Base-by-base conservation (phyloP, 2,113 vertebrate species). In the Eptatretus burgeri region DNA sequence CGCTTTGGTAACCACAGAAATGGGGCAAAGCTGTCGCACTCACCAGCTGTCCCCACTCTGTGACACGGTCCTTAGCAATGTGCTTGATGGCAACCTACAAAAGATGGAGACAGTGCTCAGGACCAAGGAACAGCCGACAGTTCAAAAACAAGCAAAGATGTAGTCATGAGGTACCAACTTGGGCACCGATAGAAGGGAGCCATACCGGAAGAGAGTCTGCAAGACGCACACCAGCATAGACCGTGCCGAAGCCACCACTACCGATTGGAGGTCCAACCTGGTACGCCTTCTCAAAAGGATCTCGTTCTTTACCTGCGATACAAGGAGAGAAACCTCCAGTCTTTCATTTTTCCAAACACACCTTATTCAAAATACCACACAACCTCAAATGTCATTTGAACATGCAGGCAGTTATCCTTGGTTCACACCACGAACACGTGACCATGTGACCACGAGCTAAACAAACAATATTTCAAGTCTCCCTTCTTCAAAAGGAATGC, bases 61-160 rank as follows among this genome's bases (percentile, higher is more conserved):
- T 89, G 66, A 94, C 85, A 62, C 86, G 69, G 67, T 94, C 85
- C 75, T 83, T 91, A 2, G 82, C 78, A 51, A 94, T 84, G 69
- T 93, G 86, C 70, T 94, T 93, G 66, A 93, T 80, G 3, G 87
- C 87, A 16, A 93, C 87, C 87, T 93, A 64, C 84, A 83, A 67
- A 77, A 84, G 85, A 60, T 11, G 64, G 13, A 10, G 56, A 13
- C n/a, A 20, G 20, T 12, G 56, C 12, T n/a, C 56, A 60, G 56
- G n/a, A 20, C n/a, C 56, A 60, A 20, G n/a, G 56, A 60, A n/a
- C 12, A 12, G 10, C 9, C 56, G 27, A 60, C n/a, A 20, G 12
- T 20, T 17, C 56, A 60, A 10, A 20, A n/a, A 12, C 56, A n/a
- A 20, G 56, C 56, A 60, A 20, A 20, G n/a, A 17, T 60, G 9